Base-by-base conservation (phyloP, 2,113 vertebrate species). In the Lampris megalopsis region DNA sequence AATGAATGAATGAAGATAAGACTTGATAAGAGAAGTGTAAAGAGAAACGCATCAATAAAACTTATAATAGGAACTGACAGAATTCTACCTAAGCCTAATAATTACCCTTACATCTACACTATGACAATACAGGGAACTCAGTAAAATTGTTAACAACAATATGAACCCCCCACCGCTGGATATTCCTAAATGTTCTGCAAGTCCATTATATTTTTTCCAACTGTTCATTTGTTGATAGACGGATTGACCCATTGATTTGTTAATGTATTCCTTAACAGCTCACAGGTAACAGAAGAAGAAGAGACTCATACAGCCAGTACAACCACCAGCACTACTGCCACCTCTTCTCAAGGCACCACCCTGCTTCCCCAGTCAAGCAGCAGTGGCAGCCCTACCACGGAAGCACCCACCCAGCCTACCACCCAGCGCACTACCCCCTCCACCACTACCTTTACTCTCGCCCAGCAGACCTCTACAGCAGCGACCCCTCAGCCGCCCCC, bases 271-370 rank as follows among this genome's bases (percentile, higher is more conserved):
- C 69, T 68, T 6, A 2, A 68, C 70, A 92, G 86, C 71, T 68
- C 82, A 13, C 80, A 81, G 42, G 37, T 61, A 56, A 90, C 88
- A 47, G 92, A 92, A 54, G 78, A 86, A 45, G 75, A 62, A 2
- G 50, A 86, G 41, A 84, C 86, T 3, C 49, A 57, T 5, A 65
- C 48, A 71, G 43, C 80, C 11, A 52, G 71, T 2, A 9, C 36
- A 37, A 65, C 71, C 54, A 69, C 82, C 69, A 63, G 52, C 13
- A 43, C 63, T 42, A 52, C 24, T 59, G 53, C 72, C 58, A 62
- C 35, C 6, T 45, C 61, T 54, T 57, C 75, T 35, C 49, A 37
- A 1, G 9, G 75, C 35, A 54, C 79, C 67, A 89, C 90, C 24
- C 81, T 68, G 5, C 60, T 84, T 2, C 42, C 75, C 42, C 65